A percentile compares a stretch with the other conserved stretches of the same genome.
Evolutionary conservation across 2,113 vertebrate genomes (phyloP).

Genomic region (Tenebrosternarchus preto): DNA sequence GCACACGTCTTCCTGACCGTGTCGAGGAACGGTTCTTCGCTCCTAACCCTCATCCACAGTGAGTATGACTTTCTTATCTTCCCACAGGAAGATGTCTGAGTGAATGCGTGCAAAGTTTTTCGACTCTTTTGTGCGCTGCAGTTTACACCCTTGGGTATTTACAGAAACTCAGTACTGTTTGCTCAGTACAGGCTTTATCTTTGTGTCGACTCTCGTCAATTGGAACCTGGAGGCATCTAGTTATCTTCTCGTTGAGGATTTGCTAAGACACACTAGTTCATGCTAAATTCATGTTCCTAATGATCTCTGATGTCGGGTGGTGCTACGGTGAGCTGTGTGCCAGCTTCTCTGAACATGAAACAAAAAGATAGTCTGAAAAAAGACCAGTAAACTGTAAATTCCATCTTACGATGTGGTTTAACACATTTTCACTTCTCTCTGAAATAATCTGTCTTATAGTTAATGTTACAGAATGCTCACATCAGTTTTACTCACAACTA

Average conservation of each 20-base stretch:
- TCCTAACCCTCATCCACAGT: conserved; percentile 42
- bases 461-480: background rate
- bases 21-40: conserved; percentile 19
- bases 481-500: too few species aligned
- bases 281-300: background rate
- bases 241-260: background rate
- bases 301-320: background rate
- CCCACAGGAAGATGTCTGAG: background rate
- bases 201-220: background rate
- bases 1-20: conserved; percentile 9
- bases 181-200: background rate
- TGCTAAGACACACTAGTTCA: background rate
- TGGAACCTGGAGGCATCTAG: background rate
- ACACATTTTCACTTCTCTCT: background rate
- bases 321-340: too few species aligned
- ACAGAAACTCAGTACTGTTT: background rate
- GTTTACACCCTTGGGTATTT: background rate
- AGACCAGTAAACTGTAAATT: too few species aligned
- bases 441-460: background rate
- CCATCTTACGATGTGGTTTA: too few species aligned
- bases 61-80: conserved; percentile 31
- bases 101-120: background rate
- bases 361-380: background rate
- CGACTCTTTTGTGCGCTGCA: background rate
- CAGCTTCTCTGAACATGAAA: background rate